These are phyloP conservation scores for Myiagra hebetior DNA, from an alignment of 2,113 vertebrate genomes.

Conservation along the genomic window DNA sequence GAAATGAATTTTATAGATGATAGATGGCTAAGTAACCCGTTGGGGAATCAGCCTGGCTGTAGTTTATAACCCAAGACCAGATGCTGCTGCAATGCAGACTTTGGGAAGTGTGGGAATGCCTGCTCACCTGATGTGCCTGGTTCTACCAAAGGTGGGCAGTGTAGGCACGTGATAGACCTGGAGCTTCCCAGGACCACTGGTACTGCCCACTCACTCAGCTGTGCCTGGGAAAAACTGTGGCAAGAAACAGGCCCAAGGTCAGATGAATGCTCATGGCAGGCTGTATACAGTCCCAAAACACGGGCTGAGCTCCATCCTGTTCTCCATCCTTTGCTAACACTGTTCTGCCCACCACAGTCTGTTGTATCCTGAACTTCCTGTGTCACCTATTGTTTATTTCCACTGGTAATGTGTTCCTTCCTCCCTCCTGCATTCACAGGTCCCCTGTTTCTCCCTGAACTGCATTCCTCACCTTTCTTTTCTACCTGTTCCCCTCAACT, in stretches of 20 bases:
- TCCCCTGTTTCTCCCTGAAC: background rate
- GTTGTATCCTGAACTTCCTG: background rate
- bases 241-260: background rate
- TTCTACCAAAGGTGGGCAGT: background rate
- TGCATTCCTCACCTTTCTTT: background rate
- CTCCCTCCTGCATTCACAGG: background rate
- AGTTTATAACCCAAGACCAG: background rate
- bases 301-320: background rate
- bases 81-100: background rate
- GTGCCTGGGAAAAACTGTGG: background rate
- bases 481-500: fast-evolving
- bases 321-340: background rate
- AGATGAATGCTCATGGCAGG: background rate
- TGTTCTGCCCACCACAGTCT: background rate
- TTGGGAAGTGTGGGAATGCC: background rate
- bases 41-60: background rate
- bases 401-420: background rate
- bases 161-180: background rate
- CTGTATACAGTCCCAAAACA: background rate
- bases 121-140: background rate
- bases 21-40: background rate
- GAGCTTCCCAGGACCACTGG: background rate
- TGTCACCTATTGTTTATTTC: background rate
- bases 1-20: background rate
- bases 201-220: background rate